Conservation (phyloP, 2,113 vertebrate species). For the Noturus placidus region DNA sequence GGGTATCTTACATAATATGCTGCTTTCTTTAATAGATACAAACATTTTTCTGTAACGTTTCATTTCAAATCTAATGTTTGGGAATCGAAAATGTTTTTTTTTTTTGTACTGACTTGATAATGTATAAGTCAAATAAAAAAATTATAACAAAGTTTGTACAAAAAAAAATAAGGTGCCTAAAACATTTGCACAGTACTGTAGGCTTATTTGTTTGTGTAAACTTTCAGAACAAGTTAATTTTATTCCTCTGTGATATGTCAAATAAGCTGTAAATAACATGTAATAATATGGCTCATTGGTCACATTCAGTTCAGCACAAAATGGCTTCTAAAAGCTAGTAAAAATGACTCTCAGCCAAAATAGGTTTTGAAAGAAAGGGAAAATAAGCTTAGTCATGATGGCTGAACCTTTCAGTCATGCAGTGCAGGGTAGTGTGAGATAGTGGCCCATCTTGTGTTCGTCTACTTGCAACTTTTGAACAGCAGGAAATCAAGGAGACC, state of each 20-base stretch:
- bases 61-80: no score
- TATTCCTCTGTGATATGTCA: constrained; percentile 19
- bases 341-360: constrained; percentile 13
- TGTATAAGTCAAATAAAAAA: no score
- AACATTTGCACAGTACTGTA: no score
- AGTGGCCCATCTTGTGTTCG: constrained; percentile 35
- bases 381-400: constrained; percentile 35
- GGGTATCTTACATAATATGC: no score
- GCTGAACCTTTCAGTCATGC: constrained; percentile 32
- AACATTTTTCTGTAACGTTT: no score
- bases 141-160: no score
- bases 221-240: constrained; percentile 11
- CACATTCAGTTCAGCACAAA: constrained; percentile 25
- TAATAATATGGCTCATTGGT: constrained; percentile 24
- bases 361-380: constrained; percentile 25
- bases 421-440: constrained; percentile 16
- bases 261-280: constrained; percentile 21
- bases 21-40: no score
- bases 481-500: constrained; percentile 53
- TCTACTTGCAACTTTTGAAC: constrained; percentile 41
- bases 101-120: no score
- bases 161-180: no score
- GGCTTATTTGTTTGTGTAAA: constrained; percentile 27
- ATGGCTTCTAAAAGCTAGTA: constrained; percentile 22
- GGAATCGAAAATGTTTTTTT: no score